Conservation (phyloP, 2,113 vertebrate genomes). For the Meriones unguiculatus region DNA sequence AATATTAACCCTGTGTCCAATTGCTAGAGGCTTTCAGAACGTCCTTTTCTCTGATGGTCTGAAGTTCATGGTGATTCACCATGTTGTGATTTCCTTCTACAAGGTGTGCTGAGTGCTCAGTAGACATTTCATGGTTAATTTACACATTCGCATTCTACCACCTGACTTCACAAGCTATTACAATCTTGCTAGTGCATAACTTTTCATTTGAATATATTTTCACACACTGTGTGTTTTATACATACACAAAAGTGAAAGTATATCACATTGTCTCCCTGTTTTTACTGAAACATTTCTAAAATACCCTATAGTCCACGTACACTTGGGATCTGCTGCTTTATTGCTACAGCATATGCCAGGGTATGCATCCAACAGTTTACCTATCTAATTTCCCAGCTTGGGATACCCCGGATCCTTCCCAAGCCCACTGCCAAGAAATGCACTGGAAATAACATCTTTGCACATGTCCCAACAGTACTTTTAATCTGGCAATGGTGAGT, state of each 20-base stretch:
- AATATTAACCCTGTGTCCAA: not conserved
- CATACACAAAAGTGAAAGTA: not conserved
- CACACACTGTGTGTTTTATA: not conserved
- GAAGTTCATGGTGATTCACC: not conserved
- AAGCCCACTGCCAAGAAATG: not conserved
- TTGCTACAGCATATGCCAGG: not conserved
- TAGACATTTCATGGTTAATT: conserved; percentile 5
- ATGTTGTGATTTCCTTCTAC: not conserved
- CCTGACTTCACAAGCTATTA: not conserved
- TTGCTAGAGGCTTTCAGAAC: not conserved
- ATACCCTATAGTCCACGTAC: not conserved
- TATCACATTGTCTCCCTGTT: conserved; percentile 1
- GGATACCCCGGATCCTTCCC: not conserved
- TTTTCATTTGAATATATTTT: conserved; percentile 44
- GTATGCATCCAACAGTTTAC: not conserved
- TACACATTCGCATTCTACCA: not conserved
- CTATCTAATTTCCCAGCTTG: not conserved
- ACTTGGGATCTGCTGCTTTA: not conserved
- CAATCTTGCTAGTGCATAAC: not conserved
- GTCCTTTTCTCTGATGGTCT: conserved; percentile 23
- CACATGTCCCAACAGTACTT: not conserved
- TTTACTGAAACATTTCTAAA: conserved; percentile 28
- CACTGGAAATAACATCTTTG: not conserved
- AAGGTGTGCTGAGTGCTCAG: not conserved
- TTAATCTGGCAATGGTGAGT: not conserved